Evolutionary conservation across 2,888 invertebrate genomes (phyloP).

Genomic region (Polyploca ridens): DNA sequence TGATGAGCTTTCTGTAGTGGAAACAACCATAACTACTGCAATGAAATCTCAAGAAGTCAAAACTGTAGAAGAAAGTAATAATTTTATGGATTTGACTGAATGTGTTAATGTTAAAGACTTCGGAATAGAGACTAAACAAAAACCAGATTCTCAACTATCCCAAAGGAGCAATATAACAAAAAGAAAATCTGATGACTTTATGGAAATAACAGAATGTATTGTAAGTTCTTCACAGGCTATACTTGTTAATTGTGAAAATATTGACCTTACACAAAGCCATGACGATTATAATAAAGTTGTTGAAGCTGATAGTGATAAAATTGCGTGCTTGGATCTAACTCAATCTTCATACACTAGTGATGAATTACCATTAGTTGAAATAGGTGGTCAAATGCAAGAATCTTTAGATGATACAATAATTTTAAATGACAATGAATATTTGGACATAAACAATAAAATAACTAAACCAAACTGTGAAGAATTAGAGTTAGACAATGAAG

Average conservation of each 20-base stretch:
- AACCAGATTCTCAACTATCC: conserved; percentile 27
- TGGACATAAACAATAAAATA: background rate
- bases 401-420: conserved; percentile 54
- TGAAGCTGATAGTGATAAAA: conserved; percentile 7
- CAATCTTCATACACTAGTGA: conserved; percentile 60
- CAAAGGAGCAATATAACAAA: conserved; percentile 45
- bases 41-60: conserved; percentile 27
- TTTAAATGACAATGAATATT: conserved; percentile 42
- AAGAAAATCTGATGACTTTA: conserved; percentile 60
- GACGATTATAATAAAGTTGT: conserved; percentile 21
- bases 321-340: conserved; percentile 55
- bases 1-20: conserved; percentile 60
- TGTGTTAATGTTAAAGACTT: conserved; percentile 35
- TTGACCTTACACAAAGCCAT: conserved; percentile 50
- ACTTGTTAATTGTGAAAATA: conserved; percentile 39
- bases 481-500: conserved; percentile 16
- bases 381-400: conserved; percentile 36
- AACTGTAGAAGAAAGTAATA: conserved; percentile 28
- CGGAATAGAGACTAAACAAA: background rate
- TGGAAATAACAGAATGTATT: conserved; percentile 72
- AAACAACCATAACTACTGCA: conserved; percentile 27
- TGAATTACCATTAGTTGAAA: conserved; percentile 56
- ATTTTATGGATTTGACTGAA: conserved; percentile 60
- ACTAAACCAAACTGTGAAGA: conserved; percentile 15
- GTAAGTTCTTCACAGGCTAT: conserved; percentile 35